Conservation (phyloP, 2,113 vertebrate genomes). For the Zingel zingel region DNA sequence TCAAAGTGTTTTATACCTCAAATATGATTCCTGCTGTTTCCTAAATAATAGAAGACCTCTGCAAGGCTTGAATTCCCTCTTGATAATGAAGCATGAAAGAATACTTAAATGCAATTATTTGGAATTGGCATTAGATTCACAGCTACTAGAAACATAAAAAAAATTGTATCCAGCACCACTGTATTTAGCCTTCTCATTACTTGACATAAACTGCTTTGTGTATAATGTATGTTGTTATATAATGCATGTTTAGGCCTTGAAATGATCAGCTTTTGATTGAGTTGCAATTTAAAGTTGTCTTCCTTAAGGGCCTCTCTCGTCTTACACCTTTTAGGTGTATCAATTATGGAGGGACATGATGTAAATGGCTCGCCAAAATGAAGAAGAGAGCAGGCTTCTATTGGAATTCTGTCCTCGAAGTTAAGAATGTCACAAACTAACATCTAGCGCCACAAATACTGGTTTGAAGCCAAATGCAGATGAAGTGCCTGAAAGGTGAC, state of each 20-base stretch:
- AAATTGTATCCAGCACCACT: background rate
- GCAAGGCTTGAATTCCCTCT: background rate
- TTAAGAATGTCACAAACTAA: background rate
- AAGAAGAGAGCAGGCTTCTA: background rate
- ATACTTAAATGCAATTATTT: slow-evolving; percentile 50
- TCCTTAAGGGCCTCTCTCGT: background rate
- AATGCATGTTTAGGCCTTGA: background rate
- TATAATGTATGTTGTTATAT: background rate
- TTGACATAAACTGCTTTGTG: background rate
- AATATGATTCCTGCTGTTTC: slow-evolving; percentile 52
- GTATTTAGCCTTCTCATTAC: background rate
- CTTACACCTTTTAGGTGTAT: background rate
- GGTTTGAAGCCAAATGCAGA: background rate
- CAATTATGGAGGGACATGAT: background rate
- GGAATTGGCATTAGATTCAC: slow-evolving; percentile 10
- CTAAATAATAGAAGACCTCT: slow-evolving; percentile 53
- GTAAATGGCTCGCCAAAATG: background rate
- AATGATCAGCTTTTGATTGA: background rate
- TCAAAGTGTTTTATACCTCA: slow-evolving; percentile 56
- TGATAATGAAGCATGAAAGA: slow-evolving; percentile 34
- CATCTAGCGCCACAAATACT: too few relatives aligned
- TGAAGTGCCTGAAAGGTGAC: background rate
- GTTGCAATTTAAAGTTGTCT: background rate
- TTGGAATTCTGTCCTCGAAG: background rate
- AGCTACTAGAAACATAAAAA: background rate